Base-by-base conservation (phyloP, 1,140 invertebrate genomes). In the Proales similis region DNA sequence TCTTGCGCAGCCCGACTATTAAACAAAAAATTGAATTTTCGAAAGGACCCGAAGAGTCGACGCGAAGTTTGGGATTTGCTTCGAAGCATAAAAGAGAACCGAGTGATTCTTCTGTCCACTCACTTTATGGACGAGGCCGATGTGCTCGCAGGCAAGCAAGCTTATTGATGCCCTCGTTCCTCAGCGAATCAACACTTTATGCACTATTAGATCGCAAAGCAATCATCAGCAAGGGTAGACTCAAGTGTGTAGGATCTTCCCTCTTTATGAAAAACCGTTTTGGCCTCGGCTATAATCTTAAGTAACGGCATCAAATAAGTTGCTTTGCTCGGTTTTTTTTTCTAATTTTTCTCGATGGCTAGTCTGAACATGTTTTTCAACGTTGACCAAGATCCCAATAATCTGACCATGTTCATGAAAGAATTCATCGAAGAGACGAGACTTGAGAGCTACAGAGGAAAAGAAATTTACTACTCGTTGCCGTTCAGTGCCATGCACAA, bases 21-120 rank as follows among this genome's bases (percentile, higher is more conserved):
- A n/a, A n/a, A n/a, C n/a, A n/a, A n/a, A n/a, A n/a, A n/a, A n/a
- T n/a, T n/a, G n/a, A n/a, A n/a, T n/a, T n/a, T n/a, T n/a, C n/a
- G n/a, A n/a, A n/a, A n/a, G n/a, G 93, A 98, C 79, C 90, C 92
- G 2, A 83, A 88, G 66, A 88, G 90, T 0, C 79, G 91, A 53
- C 77, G 90, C 53, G 82, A 84, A 42, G 83, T 90, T 4, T 96
- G 92, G 92, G 70, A 67, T 74, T 45, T 68, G 72, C 48, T 70
- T 76, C 67, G 72, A 70, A 65, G 68, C 77, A 1, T 74, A 81
- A 78, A 67, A 65, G 48, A 64, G 67, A 77, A 73, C 38, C 74
- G 83, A 2, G 84, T 83, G 3, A 82, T 85, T 39, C 79, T 85
- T 30, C 71, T 85, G 38, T 83, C 82, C 0, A 85, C 84, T 2